A percentile compares a stretch with the other conserved stretches of the same genome.
Evolutionary conservation across 2,113 vertebrate genomes (phyloP).

Genomic region (Scatophagus argus): DNA sequence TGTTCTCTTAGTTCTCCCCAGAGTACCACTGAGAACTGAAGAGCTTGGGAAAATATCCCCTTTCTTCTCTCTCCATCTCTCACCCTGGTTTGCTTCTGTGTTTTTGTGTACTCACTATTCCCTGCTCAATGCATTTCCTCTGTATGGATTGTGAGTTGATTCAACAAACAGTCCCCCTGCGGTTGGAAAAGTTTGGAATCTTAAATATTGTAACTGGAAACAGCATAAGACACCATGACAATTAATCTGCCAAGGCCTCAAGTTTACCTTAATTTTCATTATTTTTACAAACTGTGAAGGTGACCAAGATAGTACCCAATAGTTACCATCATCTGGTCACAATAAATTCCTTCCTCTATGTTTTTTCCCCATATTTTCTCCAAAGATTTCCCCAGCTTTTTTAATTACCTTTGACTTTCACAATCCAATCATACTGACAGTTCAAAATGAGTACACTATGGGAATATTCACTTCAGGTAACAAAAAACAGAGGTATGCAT

Average conservation of each 20-base stretch:
- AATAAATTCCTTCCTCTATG: too few relatives aligned
- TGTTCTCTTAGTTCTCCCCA: constrained; percentile 27
- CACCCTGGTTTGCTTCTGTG: constrained; percentile 25
- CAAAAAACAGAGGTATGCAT: not conserved
- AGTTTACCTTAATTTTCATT: not conserved
- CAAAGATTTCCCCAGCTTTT: too few relatives aligned
- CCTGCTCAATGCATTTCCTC: constrained; percentile 10
- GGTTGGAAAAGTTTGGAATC: not conserved
- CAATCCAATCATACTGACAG: too few relatives aligned
- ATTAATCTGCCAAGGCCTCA: not conserved
- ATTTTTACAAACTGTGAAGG: not conserved
- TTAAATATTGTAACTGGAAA: not conserved
- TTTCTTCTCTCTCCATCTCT: not conserved
- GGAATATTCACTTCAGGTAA: too few relatives aligned
- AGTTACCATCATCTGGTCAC: too few relatives aligned
- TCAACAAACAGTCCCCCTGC: constrained; percentile 1
- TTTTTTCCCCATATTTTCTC: too few relatives aligned
- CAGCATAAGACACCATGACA: too few relatives aligned
- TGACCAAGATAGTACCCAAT: not conserved
- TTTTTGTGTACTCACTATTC: constrained; percentile 24
- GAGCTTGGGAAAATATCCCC: constrained; percentile 24
- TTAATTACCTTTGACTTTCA: too few relatives aligned
- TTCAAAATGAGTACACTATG: too few relatives aligned
- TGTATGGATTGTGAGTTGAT: not conserved
- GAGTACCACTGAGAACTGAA: constrained; percentile 19